A percentile compares a stretch with the other conserved stretches of the same genome.
These are phyloP conservation scores for Alentia gelatinosa DNA, from an alignment of 2,888 invertebrate species.

Conservation along the genomic window DNA sequence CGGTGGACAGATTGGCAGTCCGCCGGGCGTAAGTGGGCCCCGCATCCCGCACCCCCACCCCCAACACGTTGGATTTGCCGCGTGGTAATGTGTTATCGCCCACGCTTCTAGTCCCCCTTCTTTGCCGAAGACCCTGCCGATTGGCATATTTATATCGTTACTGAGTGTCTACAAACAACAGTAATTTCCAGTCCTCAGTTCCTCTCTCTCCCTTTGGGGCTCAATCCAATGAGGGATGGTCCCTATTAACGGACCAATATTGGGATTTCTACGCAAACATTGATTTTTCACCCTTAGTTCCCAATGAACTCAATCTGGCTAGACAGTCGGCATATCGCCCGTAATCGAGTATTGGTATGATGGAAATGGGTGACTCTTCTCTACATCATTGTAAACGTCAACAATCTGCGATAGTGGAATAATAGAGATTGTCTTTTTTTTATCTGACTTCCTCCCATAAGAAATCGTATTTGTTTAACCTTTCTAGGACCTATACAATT, in stretches of 20 bases:
- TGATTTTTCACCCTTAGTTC: background rate
- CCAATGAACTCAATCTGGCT: too few relatives aligned
- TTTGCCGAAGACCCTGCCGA: background rate
- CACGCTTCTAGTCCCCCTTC: background rate
- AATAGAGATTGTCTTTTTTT: too few relatives aligned
- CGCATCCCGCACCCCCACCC: background rate
- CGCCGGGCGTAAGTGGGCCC: background rate
- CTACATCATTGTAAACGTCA: too few relatives aligned
- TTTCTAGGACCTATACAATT: too few relatives aligned
- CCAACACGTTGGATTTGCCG: background rate
- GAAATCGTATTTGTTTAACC: too few relatives aligned
- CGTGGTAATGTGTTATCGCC: background rate
- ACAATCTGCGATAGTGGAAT: too few relatives aligned
- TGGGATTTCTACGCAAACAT: background rate
- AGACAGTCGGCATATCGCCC: too few relatives aligned
- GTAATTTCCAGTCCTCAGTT: too few relatives aligned
- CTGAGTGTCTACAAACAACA: background rate
- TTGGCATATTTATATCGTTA: conserved; percentile 7
- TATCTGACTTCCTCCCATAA: too few relatives aligned
- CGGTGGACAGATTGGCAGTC: background rate
- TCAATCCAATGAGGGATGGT: background rate
- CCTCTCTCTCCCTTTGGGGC: background rate
- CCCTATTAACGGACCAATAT: background rate
- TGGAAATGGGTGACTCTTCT: too few relatives aligned
- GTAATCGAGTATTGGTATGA: too few relatives aligned